Base-by-base conservation (phyloP, 2,797 vertebrate genomes). In the Meda fulgida region DNA sequence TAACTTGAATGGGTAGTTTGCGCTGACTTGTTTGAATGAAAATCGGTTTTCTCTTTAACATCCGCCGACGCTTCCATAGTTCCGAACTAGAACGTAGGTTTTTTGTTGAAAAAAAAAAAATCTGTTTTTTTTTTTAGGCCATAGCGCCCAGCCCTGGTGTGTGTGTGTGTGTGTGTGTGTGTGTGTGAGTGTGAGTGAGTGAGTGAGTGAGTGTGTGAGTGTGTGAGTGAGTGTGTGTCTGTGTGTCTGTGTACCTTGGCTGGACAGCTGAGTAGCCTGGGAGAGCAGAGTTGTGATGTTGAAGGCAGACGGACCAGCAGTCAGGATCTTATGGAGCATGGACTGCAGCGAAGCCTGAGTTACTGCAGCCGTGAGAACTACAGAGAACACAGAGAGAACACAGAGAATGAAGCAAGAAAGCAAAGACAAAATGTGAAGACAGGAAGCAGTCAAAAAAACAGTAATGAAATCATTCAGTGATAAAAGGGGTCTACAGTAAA, bases 261-360 rank as follows among this genome's bases (percentile, higher is more conserved):
- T 97, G 88, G 98, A 98, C 60, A 99, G 96, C 90, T 99, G 98
- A 93, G 98, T 96, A 94, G 98, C 97, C 93, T 99, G 98, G 93
- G 98, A 97, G 90, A 99, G 97, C 92, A 99, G 94, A 90, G 97
- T 97, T 90, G 98, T 99, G 93, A 99, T 96, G 92, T 98, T 99
- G 95, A 99, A 99, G 91, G 98, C 97, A 86, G 98, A 99, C 83
- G 98, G 97, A 95, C 98, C 98, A 93, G 97, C 97, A 90, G 98
- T 99, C 92, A 99, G 97, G 94, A 99, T 97, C 94, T 99, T 99
- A 94, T 99, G 98, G 89, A 99, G 97, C 96, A 99, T 98, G 85
- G 98, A 99, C 94, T 99, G 98, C 95, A 99, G 95, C 87, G 98
- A 99, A 86, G 98, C 98, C 95, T 99, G 98, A 91, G 98, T 99